Base-by-base conservation (phyloP, 2,797 vertebrate genomes). In the Hoplostethus atlanticus region DNA sequence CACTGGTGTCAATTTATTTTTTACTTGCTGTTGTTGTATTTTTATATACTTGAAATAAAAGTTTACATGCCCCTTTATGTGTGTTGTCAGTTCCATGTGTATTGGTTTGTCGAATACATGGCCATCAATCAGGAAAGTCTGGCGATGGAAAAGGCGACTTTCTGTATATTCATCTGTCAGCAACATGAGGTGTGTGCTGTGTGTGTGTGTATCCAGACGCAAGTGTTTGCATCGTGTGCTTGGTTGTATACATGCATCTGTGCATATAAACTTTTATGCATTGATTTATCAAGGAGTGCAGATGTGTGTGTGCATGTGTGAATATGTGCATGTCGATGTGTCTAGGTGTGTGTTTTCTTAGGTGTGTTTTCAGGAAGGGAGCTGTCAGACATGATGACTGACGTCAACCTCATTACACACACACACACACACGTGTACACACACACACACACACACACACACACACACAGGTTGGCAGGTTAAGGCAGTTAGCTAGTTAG, bases 361-460 rank as follows among this genome's bases (percentile, higher is more conserved):
- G 92, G 90, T 93, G 92, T 83, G 83, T 80, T 90, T 90, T 87
- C 90, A 89, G 89, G 88, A 91, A 92, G 80, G 77, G 73, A 72
- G 87, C 89, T 86, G 90, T 92, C 91, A 92, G 89, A 80, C 87
- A 69, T 87, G 89, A 88, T 79, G 89, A 80, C 87, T 88, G 81
- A 89, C 81, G 80, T 93, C 89, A 86, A 72, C 77, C 79, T 85
- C 79, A 85, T 88, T 89, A 87, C 42, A 80, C 61, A 74, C 69
- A 70, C 66, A 67, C 54, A 34, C 65, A 61, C 40, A 52, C 61
- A 31, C 46, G 58, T 38, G n/a, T 66, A 58, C 69, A 60, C 68
- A 47, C 67, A 54, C 52, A 48, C 63, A 66, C 71, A 31, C 64
- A 48, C 64, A 47, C 46, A 60, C 34, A 46, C 46, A 55, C 44